These are phyloP conservation scores for Thera britannica DNA, from an alignment of 2,888 invertebrate species.

Conservation along the genomic window DNA sequence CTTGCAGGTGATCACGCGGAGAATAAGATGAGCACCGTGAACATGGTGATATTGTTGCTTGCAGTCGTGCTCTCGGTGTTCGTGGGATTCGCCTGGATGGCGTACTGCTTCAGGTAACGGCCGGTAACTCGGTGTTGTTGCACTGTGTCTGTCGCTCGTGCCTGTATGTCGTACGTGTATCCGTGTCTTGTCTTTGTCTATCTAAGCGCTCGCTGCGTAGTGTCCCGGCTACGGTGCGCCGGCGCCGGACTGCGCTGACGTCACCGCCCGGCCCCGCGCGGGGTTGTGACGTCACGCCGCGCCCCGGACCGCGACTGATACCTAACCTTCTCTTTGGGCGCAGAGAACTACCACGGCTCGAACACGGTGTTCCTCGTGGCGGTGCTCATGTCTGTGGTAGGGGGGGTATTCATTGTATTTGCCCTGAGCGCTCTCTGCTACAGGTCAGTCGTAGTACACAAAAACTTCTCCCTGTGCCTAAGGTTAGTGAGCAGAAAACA, in stretches of 20 bases:
- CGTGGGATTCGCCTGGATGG: conserved; percentile 97
- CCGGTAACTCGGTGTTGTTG: conserved; percentile 81
- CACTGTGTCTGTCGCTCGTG: conserved; percentile 76
- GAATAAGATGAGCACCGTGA: conserved; percentile 94
- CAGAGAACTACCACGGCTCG: conserved; percentile 98
- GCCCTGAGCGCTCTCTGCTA: conserved; percentile 99
- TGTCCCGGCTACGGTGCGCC: conserved; percentile 57
- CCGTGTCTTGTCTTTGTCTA: conserved; percentile 49
- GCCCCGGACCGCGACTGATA: conserved; percentile 55
- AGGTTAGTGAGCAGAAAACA: conserved; percentile 98
- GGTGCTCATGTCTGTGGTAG: conserved; percentile 99
- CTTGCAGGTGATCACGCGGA: conserved; percentile 90
- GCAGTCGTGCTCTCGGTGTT: conserved; percentile 96
- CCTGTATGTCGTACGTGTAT: conserved; percentile 67
- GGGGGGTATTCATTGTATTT: conserved; percentile 99
- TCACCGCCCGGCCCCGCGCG: conserved; percentile 47
- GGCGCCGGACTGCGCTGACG: conserved; percentile 56
- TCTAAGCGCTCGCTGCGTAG: conserved; percentile 24
- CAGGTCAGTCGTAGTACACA: conserved; percentile 99
- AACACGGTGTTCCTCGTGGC: conserved; percentile 99
- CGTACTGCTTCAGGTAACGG: conserved; percentile 96
- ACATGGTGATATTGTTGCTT: conserved; percentile 96
- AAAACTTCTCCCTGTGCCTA: conserved; percentile 99
- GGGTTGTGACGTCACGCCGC: conserved; percentile 58
- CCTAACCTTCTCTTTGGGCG: conserved; percentile 78